These are phyloP conservation scores for Hemitrygon akajei DNA, from an alignment of 2,797 vertebrate genomes.

Conservation along the genomic window DNA sequence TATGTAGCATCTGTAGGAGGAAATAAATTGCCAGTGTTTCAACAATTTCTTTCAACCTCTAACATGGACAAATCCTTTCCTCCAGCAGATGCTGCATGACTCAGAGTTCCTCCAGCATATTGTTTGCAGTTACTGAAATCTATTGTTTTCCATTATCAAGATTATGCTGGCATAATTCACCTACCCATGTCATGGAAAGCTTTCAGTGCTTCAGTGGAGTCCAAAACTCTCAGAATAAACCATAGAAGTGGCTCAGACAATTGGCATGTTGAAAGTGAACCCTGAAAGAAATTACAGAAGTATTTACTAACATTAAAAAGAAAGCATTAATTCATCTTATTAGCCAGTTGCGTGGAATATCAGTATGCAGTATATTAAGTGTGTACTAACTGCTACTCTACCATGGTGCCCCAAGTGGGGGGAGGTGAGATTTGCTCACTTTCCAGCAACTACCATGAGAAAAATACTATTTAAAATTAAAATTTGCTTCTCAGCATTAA, in stretches of 20 bases:
- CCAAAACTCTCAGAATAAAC: conserved; percentile 94
- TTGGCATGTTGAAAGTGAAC: conserved; percentile 94
- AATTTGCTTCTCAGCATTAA: background rate
- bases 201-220: conserved; percentile 94
- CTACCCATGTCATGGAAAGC: conserved; percentile 98
- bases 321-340: background rate
- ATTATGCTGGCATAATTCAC: conserved; percentile 35
- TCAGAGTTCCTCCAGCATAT: too few relatives aligned
- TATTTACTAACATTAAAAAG: background rate
- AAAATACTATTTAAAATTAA: background rate
- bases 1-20: too few relatives aligned
- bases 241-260: conserved; percentile 94
- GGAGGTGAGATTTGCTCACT: background rate
- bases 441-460: background rate
- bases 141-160: background rate
- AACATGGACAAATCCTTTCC: too few relatives aligned
- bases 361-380: background rate
- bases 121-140: too few relatives aligned
- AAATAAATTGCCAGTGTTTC: too few relatives aligned
- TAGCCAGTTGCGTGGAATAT: background rate
- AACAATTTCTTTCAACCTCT: too few relatives aligned
- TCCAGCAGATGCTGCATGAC: too few relatives aligned
- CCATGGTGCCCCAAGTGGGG: too few relatives aligned
- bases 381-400: too few relatives aligned
- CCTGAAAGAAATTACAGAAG: conserved; percentile 57